Evolutionary conservation across 2,888 invertebrate species (phyloP), one percentile per base, ranked within the genome.

Genomic region (Dendrolimus pini): DNA sequence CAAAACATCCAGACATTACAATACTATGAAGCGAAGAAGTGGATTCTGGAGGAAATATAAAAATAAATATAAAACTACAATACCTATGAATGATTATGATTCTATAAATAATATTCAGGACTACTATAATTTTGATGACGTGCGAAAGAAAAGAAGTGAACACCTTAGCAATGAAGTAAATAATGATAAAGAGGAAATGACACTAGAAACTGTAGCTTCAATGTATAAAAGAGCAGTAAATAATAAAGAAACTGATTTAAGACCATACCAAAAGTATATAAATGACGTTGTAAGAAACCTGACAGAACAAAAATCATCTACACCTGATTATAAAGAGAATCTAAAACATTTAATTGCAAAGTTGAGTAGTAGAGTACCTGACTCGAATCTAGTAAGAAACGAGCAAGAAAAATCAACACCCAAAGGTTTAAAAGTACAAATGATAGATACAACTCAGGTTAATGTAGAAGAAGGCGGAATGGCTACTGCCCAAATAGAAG

Each of bases 401-500:
- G 30, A 47, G 9, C 9, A 52, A 41, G n/a, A 30, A 52, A 41
- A 52, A 12, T 47, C 14, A 30, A 14, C 52, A 52, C 52, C 54
- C 54, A 7, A 54, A 13, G 8, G 8, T 41, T 13, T 52, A 13
- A 52, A 41, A 10, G 41, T 56, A 18, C 42, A 54, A 30, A 41
- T 41, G 41, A 57, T 41, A 54, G n/a, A 41, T 0, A 54, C 8
- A 47, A 30, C 14, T 41, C 13, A 18, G 18, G 52, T n/a, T 52
- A 0, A 55, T 13, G 3, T 41, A 30, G 7, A 61, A 59, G n/a
- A 9, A n/a, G 9, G 55, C 9, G 54, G 7, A 10, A 30, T 54
- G 12, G 41, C 54, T 1, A 80, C 81, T 9, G 76, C 73, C 2
- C 71, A 78, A 60, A 73, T 86, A 55, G 85, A 86, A 69, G 64